A percentile compares a stretch with the other conserved stretches of the same genome.
phyloP scores from a whole-genome alignment of 2,113 vertebrate genomes.

The Procavia capensis region DNA sequence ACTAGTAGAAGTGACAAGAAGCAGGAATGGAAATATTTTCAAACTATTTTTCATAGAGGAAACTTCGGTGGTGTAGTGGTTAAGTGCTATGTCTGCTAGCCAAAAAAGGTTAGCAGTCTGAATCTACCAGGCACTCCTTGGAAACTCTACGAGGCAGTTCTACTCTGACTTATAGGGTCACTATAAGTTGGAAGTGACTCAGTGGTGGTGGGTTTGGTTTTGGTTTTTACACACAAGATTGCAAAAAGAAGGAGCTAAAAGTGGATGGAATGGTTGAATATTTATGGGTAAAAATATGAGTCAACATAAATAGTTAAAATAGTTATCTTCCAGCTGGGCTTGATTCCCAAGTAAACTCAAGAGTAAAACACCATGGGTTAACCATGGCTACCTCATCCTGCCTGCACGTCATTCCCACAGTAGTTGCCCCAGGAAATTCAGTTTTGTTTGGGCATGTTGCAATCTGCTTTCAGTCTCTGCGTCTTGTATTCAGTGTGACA shows the following conservation, averaged over 20 bases:
- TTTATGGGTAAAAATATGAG: background rate
- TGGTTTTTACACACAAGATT: conserved; percentile 33
- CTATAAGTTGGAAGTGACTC: too few relatives aligned
- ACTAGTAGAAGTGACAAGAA: background rate
- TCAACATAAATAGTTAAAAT: background rate
- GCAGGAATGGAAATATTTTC: background rate
- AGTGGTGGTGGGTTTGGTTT: too few relatives aligned
- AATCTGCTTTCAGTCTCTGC: background rate
- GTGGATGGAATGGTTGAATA: too few relatives aligned
- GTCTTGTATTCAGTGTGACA: background rate
- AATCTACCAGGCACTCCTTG: too few relatives aligned
- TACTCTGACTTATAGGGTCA: too few relatives aligned
- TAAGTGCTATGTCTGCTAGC: too few relatives aligned
- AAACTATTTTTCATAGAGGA: too few relatives aligned
- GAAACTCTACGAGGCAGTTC: too few relatives aligned
- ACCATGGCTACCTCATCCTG: background rate
- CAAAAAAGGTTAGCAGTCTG: too few relatives aligned
- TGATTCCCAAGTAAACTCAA: conserved; percentile 20
- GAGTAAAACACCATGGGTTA: background rate
- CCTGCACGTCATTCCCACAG: background rate
- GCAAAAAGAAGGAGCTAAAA: background rate
- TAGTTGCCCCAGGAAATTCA: background rate
- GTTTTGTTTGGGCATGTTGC: background rate
- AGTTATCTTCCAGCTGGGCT: background rate
- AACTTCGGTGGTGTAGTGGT: too few relatives aligned